These are phyloP conservation scores for Pteronura brasiliensis DNA, from an alignment of 2,113 vertebrate genomes.

Conservation along the genomic window DNA sequence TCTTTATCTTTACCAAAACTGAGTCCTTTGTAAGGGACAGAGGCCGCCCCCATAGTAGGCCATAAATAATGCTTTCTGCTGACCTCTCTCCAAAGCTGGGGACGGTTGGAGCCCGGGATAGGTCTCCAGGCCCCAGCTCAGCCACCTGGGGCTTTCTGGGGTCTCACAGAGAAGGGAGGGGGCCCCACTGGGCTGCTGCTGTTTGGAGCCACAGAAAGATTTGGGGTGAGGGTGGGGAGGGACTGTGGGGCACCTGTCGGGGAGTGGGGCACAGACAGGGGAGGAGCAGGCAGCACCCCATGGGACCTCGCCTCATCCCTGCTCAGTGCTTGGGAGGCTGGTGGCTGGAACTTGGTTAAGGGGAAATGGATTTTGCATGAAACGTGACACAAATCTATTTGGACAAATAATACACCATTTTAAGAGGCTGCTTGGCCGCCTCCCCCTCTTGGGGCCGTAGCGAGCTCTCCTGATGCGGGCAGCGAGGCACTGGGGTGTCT, in stretches of 20 bases:
- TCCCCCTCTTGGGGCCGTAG: neutral
- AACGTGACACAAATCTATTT: constrained; percentile 4
- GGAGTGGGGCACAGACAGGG: neutral
- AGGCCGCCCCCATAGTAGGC: neutral
- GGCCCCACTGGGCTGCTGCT: neutral
- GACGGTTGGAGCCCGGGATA: neutral
- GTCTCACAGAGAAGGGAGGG: neutral
- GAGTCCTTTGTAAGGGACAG: fast-evolving
- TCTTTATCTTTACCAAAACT: neutral
- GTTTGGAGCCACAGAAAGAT: neutral
- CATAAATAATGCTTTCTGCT: neutral
- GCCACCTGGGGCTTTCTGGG: neutral
- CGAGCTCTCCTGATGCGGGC: neutral
- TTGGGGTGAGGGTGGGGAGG: neutral
- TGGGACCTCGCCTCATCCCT: neutral
- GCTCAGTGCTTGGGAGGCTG: neutral
- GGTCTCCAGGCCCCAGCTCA: neutral
- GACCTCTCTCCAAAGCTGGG: neutral
- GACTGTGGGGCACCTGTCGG: fast-evolving
- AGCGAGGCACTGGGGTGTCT: neutral
- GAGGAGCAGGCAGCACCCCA: neutral
- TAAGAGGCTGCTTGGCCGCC: neutral
- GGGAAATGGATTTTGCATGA: neutral
- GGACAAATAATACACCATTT: constrained; percentile 2
- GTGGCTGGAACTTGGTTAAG: neutral